Percentiles rank a stretch among this genome's conserved stretches.
Evolutionary conservation across 2,113 vertebrate genomes (phyloP).

Genomic region (Sminthopsis crassicaudata): DNA sequence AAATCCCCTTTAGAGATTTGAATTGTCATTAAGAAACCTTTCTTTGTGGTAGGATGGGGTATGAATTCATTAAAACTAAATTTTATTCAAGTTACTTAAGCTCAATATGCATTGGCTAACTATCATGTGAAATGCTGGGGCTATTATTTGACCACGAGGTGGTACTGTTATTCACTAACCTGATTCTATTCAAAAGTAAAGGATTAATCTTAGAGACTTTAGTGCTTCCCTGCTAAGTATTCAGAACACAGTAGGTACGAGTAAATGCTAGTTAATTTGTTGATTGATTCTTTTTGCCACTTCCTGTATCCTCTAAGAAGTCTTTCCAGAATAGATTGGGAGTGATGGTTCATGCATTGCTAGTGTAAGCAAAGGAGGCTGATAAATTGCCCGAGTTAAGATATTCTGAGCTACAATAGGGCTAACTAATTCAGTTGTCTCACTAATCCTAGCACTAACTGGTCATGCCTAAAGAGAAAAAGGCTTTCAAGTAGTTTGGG

Average conservation of each 20-base stretch:
- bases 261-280: background rate
- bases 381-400: background rate
- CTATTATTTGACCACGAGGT: background rate
- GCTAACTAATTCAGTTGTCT: background rate
- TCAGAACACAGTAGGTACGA: background rate
- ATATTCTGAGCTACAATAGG: background rate
- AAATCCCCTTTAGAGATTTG: background rate
- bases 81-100: background rate
- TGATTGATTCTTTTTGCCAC: background rate
- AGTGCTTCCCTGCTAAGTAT: background rate
- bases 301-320: background rate
- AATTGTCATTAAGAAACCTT: background rate
- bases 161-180: background rate
- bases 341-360: background rate
- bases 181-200: background rate
- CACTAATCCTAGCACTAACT: background rate
- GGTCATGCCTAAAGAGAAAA: background rate
- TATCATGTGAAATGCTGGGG: no score
- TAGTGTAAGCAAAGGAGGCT: background rate
- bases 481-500: background rate
- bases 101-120: no score
- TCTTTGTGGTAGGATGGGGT: background rate
- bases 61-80: background rate
- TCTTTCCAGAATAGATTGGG: background rate
- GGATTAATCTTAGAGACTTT: background rate